Conservation (phyloP, 2,797 vertebrate species). For the Crocodylus rhombifer region DNA sequence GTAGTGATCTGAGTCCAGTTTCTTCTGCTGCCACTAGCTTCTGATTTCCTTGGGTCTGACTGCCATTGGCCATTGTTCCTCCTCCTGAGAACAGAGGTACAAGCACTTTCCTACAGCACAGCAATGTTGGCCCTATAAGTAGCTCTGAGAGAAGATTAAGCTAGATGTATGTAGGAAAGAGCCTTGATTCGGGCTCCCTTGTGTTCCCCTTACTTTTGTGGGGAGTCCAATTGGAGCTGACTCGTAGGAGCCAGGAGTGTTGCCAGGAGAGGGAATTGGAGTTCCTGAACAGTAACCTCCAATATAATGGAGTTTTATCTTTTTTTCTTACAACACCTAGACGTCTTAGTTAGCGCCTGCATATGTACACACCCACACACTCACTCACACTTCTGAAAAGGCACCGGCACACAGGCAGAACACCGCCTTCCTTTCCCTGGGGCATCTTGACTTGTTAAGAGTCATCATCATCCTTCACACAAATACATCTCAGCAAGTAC, state of each 20-base stretch:
- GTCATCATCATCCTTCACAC: rapidly evolving
- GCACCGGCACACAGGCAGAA: not conserved
- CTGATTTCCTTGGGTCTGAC: no score
- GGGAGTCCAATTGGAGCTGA: rapidly evolving
- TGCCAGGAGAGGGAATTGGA: not conserved
- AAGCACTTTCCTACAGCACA: not conserved
- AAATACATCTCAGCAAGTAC: not conserved
- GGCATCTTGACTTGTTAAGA: not conserved
- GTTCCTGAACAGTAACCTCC: not conserved
- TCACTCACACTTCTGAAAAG: rapidly evolving
- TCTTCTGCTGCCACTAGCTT: not conserved
- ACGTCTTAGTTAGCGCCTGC: no score
- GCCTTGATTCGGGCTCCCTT: not conserved
- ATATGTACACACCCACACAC: not conserved
- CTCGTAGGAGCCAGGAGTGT: not conserved
- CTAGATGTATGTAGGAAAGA: not conserved
- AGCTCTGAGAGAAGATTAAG: not conserved
- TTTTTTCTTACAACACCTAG: no score
- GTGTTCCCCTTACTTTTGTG: not conserved
- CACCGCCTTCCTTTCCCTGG: rapidly evolving
- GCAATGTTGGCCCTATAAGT: rapidly evolving
- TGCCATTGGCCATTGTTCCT: not conserved
- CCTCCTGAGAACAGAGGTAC: not conserved
- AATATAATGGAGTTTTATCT: no score
- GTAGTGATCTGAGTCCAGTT: no score